Evolutionary conservation across 1,140 invertebrate species (phyloP), one percentile per base, ranked within the genome.

Genomic region (Chrysomallon squamiferum): DNA sequence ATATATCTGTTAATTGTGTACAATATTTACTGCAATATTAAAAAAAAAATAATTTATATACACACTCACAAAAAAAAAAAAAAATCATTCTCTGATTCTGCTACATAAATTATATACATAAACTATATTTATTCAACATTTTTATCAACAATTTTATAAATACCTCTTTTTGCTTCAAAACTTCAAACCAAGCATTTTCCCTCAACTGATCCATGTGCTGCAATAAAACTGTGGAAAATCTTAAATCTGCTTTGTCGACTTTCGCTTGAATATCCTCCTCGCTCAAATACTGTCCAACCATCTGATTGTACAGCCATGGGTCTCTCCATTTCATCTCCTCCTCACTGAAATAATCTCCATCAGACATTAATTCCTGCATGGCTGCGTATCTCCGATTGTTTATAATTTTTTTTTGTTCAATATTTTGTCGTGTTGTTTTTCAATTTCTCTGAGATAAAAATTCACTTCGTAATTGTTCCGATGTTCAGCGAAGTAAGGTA

Each of bases 261-360:
- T 77, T 86, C 69, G 86, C 87, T 58, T 89, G 90, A 32, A 75
- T 71, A 83, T 96, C 93, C 50, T 92, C 89, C 61, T 91, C 89
- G 7, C 90, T 91, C 66, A 96, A 81, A 83, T 93, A 95, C 77
- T 92, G 91, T 0, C 94, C 95, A 60, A 97, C 86, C 61, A 97
- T 85, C 75, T 96, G 91, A 59, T 97, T 93, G 86, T 94, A 97
- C 0, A 97, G 81, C 59, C 94, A 87, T 0, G 95, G 95, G 85
- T 95, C 94, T 69, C 95, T 84, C 72, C 90, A 91, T 89, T 94
- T 94, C 95, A 97, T 97, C 88, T 95, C 93, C 65, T 89, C 89
- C 81, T 96, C 93, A 82, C 91, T 93, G 75, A 97, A 97, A 85
- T 97, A 97, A 29, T 89, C 87, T 43, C 91, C 88, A 64, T 91